phyloP scores from a whole-genome alignment of 2,113 vertebrate species.

The Platysternon megacephalum region DNA sequence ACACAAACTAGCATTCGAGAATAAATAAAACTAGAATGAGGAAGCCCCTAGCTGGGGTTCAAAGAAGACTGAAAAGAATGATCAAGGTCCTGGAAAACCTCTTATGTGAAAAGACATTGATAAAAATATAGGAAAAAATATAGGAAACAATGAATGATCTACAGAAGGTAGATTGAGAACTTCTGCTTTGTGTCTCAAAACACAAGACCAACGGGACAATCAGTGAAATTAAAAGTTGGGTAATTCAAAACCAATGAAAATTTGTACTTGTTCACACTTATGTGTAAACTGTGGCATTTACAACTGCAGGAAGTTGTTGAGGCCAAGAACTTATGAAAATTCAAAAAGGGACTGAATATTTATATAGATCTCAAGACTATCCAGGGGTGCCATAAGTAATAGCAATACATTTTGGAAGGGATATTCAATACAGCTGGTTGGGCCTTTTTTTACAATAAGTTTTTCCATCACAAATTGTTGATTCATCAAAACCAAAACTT shows the following conservation, averaged over 20 bases:
- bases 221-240: background rate
- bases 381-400: background rate
- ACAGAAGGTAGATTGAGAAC: background rate
- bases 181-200: background rate
- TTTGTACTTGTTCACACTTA: background rate
- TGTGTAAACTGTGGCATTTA: background rate
- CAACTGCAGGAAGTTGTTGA: background rate
- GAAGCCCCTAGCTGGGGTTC: background rate
- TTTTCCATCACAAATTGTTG: background rate
- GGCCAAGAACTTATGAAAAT: background rate
- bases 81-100: background rate
- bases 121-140: background rate
- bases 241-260: background rate
- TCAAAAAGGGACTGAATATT: background rate
- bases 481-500: background rate
- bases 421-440: background rate
- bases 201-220: background rate
- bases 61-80: accelerated
- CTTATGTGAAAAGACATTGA: background rate
- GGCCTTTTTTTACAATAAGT: background rate
- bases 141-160: background rate
- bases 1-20: accelerated
- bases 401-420: background rate
- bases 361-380: background rate
- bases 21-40: background rate